A percentile compares a stretch with the other conserved stretches of the same genome.
Evolutionary conservation across 2,113 vertebrate species (phyloP).

Genomic region (Tapirus terrestris): DNA sequence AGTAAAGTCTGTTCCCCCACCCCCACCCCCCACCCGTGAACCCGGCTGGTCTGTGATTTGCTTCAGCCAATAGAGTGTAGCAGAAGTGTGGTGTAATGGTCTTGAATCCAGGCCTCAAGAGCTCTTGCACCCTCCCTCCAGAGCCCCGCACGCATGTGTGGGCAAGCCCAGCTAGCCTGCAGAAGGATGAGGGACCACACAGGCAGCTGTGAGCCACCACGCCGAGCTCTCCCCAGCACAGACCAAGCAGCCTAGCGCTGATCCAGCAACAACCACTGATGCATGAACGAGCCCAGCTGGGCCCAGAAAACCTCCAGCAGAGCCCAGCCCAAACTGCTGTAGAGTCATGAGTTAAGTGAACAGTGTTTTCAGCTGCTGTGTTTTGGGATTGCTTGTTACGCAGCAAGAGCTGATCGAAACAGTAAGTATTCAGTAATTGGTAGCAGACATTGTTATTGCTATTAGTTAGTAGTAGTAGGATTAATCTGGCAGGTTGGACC

Average conservation of each 20-base stretch:
- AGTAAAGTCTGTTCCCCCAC: neutral
- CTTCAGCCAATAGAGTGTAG: neutral
- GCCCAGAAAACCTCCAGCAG: neutral
- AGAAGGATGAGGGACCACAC: neutral
- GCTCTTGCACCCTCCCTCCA: neutral
- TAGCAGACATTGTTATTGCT: too few species aligned
- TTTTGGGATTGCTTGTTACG: accelerated
- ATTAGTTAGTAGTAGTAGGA: neutral
- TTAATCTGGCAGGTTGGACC: neutral
- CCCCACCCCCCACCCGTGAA: too few species aligned
- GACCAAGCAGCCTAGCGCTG: neutral
- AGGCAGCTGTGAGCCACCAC: neutral
- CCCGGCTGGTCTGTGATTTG: neutral
- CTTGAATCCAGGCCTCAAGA: neutral
- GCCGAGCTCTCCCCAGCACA: neutral
- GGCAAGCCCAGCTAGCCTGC: neutral
- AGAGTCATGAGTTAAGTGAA: too few species aligned
- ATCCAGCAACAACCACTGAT: neutral
- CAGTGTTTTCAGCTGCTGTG: neutral
- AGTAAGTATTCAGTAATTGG: accelerated
- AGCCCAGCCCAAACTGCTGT: neutral
- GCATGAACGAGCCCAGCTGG: neutral
- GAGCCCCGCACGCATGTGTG: neutral
- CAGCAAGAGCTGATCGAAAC: neutral
- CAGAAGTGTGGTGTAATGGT: neutral